Conservation (phyloP, 2,113 vertebrate species). For the Barnardius zonarius region DNA sequence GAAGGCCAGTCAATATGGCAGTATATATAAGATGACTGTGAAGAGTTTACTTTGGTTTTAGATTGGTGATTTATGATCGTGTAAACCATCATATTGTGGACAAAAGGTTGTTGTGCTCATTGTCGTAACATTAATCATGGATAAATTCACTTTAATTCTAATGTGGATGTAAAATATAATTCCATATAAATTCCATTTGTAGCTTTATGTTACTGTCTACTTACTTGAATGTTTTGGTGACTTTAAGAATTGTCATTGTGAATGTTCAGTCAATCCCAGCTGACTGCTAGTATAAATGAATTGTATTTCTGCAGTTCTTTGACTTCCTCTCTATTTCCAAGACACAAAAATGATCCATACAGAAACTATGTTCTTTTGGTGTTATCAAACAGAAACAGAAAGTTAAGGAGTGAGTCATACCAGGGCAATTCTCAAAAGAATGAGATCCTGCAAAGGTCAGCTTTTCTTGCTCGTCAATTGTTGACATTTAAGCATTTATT, state of each 20-base stretch:
- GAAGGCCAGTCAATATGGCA: background rate
- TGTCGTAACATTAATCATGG: slow-evolving; percentile 50
- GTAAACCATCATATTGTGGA: slow-evolving; percentile 36
- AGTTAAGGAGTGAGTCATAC: slow-evolving; percentile 70
- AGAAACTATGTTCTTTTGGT: slow-evolving; percentile 42
- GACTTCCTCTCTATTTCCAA: slow-evolving; percentile 20
- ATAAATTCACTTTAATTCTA: slow-evolving; percentile 47
- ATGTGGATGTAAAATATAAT: background rate
- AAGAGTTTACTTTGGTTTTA: slow-evolving; percentile 34
- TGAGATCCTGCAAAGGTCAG: slow-evolving; percentile 90
- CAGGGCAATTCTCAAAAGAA: slow-evolving; percentile 70
- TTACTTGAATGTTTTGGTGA: slow-evolving; percentile 15
- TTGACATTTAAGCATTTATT: slow-evolving; percentile 98
- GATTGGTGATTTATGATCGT: slow-evolving; percentile 36
- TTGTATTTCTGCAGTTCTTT: slow-evolving; percentile 34
- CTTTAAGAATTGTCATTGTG: slow-evolving; percentile 1
- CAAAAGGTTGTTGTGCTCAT: slow-evolving; percentile 38
- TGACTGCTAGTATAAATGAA: background rate
- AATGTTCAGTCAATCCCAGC: background rate
- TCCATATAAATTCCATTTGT: background rate
- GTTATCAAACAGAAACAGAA: slow-evolving; percentile 76
- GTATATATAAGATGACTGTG: background rate
- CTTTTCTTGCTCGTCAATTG: slow-evolving; percentile 89
- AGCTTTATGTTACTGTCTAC: background rate
- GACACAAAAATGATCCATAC: background rate